These are phyloP conservation scores for Drosophila neotestacea DNA, from an alignment of 2,888 invertebrate species.

Conservation along the genomic window DNA sequence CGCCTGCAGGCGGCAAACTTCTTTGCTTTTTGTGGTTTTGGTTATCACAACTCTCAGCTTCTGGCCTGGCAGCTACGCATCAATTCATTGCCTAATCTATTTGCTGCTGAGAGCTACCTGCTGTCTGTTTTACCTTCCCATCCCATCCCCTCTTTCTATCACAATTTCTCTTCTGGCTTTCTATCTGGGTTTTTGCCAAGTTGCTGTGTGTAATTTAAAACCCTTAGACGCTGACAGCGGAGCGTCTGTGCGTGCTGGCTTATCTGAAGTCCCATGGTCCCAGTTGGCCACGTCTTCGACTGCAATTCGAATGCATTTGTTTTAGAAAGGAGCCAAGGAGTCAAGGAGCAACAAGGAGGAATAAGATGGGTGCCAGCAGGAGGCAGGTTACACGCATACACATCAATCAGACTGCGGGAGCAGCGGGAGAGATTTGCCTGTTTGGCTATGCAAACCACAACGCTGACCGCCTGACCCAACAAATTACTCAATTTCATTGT, in stretches of 20 bases:
- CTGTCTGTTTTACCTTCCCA: constrained; percentile 8
- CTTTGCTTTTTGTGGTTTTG: constrained; percentile 63
- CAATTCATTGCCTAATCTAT: constrained; percentile 79
- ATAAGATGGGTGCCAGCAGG: constrained; percentile 8
- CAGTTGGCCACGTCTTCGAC: constrained; percentile 61
- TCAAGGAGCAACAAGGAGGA: background rate
- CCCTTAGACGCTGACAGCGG: constrained; percentile 76
- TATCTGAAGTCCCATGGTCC: constrained; percentile 56
- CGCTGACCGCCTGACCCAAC: constrained; percentile 79
- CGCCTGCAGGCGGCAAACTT: constrained; percentile 52
- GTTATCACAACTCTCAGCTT: constrained; percentile 76
- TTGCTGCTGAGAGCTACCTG: constrained; percentile 65
- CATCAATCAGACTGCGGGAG: constrained; percentile 67
- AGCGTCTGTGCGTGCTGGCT: constrained; percentile 76
- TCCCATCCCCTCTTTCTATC: background rate
- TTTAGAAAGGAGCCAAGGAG: constrained; percentile 20
- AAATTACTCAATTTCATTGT: constrained; percentile 80
- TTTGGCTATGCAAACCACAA: constrained; percentile 78
- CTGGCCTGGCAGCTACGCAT: constrained; percentile 78
- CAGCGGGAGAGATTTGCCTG: constrained; percentile 61
- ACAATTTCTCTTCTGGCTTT: constrained; percentile 10
- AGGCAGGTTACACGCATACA: constrained; percentile 65
- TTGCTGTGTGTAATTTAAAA: constrained; percentile 67
- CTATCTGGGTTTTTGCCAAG: constrained; percentile 32
- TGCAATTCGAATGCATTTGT: constrained; percentile 77